A percentile compares a stretch with the other conserved stretches of the same genome.
Conservation (phyloP, 35 echinoderm and acorn worm genomes). For the Ophiothrix spiculata region DNA sequence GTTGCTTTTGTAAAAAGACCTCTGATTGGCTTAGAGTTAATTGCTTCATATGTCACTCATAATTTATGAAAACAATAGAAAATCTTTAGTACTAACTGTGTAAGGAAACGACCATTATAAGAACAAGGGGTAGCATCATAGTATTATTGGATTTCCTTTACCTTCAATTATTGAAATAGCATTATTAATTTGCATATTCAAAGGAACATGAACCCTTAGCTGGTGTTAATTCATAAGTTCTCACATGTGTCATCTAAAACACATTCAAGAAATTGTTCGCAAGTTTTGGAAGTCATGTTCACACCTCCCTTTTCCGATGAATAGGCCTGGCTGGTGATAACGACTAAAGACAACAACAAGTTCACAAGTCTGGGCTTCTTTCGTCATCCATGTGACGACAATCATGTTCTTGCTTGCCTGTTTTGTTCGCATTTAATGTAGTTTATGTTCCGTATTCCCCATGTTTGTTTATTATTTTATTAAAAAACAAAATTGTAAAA, state of each 20-base stretch:
- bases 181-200: constrained; percentile 10
- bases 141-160: background rate
- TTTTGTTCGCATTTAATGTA: too few relatives aligned
- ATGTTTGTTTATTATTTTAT: too few relatives aligned
- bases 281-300: background rate
- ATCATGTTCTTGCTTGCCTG: too few relatives aligned
- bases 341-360: background rate
- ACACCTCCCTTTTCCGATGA: background rate
- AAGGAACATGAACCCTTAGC: background rate
- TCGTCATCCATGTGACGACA: too few relatives aligned
- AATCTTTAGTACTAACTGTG: background rate
- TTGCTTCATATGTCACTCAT: background rate
- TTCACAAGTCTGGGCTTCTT: too few relatives aligned
- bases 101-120: background rate
- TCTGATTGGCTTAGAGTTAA: background rate
- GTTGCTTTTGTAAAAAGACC: background rate
- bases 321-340: background rate
- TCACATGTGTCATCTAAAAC: background rate
- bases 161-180: background rate
- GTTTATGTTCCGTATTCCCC: too few relatives aligned
- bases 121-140: background rate
- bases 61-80: constrained; percentile 13
- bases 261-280: background rate
- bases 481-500: too few relatives aligned
- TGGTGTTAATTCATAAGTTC: background rate